Evolutionary conservation across 2,888 invertebrate genomes (phyloP).

Genomic region (Aplocera efformata): DNA sequence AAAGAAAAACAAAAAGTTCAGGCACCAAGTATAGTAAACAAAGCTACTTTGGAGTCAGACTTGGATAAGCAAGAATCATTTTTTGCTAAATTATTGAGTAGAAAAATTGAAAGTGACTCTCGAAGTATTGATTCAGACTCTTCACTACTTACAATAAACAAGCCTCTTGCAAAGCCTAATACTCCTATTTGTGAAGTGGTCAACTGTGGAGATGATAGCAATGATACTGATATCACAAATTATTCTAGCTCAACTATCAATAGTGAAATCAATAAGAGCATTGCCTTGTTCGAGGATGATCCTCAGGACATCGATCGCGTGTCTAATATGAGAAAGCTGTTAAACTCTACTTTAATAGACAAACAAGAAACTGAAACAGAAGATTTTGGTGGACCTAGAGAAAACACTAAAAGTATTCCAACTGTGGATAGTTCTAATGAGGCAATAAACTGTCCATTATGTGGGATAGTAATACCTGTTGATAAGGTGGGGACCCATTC

Average conservation of each 20-base stretch:
- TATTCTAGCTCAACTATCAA: conserved; percentile 71
- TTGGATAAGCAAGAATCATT: conserved; percentile 70
- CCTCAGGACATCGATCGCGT: conserved; percentile 52
- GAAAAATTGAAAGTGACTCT: conserved; percentile 20
- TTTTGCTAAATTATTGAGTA: conserved; percentile 63
- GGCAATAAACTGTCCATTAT: conserved; percentile 81
- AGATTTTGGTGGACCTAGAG: conserved; percentile 13
- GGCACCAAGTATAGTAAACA: conserved; percentile 9
- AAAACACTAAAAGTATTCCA: conserved; percentile 6
- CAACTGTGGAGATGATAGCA: conserved; percentile 57
- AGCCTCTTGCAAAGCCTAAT: conserved; percentile 28
- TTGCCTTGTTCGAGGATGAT: conserved; percentile 66
- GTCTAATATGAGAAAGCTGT: conserved; percentile 53
- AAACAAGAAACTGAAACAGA: conserved; percentile 16
- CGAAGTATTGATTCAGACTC: conserved; percentile 21
- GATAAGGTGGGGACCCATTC: conserved; percentile 84
- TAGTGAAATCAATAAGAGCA: conserved; percentile 71
- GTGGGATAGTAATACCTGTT: conserved; percentile 79
- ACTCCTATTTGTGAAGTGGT: conserved; percentile 51
- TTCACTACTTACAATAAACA: conserved; percentile 11
- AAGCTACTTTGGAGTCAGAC: conserved; percentile 39
- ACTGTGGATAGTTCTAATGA: conserved; percentile 3
- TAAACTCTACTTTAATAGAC: conserved; percentile 41
- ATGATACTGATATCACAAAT: conserved; percentile 45
- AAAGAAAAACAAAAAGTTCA: conserved; percentile 4